Evolutionary conservation across 2,797 vertebrate genomes (phyloP), one percentile per base, ranked within the genome.

Genomic region (Artibeus jamaicensis): DNA sequence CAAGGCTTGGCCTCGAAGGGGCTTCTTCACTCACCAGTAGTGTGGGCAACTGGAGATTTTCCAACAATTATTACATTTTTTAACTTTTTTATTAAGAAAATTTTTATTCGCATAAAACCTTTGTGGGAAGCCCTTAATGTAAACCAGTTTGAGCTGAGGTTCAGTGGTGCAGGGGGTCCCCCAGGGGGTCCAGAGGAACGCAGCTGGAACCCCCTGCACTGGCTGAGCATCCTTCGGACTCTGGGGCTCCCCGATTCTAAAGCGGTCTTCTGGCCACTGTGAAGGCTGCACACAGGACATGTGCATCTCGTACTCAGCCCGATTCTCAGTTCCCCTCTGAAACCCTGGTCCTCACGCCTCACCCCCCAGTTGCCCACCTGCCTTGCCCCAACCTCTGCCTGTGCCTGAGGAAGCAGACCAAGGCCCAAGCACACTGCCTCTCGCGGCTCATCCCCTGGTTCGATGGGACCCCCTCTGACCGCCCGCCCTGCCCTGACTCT

Each of bases 41-140:
- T 50, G 18, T 2, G 53, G 34, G 22, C 32, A 57, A 39, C 22
- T 19, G 2, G 12, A 83, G 48, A 6, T 34, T 68, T 95, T 46
- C 29, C 14, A 37, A 32, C 34, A 32, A 26, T 18, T 78, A n/a
- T 10, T 62, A 71, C 44, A 2, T 67, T 57, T 74, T 32, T 26
- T 16, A 18, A 39, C 34, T 92, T 39, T n/a, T 84, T 70, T 48
- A 55, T 73, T 42, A 62, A 55, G 48, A 48, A 82, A 67, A 24
- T 5, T 82, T 92, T 85, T 57, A 46, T 59, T 94, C 59, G 37
- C 34, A 9, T 55, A 76, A 53, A 76, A 73, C 5, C 73, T 92
- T 92, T n/a, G 46, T 78, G 50, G 32, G 46, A 70, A 86, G 29
- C 6, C 39, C 6, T 79, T 83, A 57, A 46, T n/a, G 8, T 50